phyloP scores from a whole-genome alignment of 2,888 invertebrate genomes.

The Congeria kusceri region DNA sequence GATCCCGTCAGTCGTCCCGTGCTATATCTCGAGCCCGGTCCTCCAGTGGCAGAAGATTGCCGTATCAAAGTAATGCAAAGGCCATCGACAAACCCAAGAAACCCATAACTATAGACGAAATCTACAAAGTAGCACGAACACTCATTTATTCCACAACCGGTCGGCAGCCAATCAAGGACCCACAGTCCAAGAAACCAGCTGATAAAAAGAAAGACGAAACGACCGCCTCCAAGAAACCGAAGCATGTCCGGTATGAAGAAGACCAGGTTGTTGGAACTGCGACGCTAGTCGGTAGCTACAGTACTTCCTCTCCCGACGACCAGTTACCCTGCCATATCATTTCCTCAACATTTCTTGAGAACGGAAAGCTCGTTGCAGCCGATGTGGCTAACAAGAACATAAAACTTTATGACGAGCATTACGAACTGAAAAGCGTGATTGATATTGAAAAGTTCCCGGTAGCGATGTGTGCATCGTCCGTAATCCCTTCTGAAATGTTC shows the following conservation, averaged over 20 bases:
- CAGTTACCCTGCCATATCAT: slow-evolving; percentile 36
- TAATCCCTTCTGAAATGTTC: slow-evolving; percentile 21
- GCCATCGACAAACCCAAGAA: slow-evolving; percentile 7
- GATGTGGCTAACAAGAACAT: slow-evolving; percentile 45
- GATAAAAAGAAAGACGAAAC: not conserved
- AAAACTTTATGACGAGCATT: slow-evolving; percentile 39
- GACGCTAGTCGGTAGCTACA: slow-evolving; percentile 36
- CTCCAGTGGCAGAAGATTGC: not conserved
- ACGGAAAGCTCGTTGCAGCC: slow-evolving; percentile 35
- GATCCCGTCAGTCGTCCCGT: too few relatives aligned
- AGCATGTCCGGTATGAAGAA: slow-evolving; percentile 36
- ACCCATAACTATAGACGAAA: slow-evolving; percentile 2
- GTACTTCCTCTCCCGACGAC: slow-evolving; percentile 24
- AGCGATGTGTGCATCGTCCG: slow-evolving; percentile 34
- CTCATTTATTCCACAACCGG: slow-evolving; percentile 40
- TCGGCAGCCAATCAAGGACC: slow-evolving; percentile 8
- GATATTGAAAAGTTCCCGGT: slow-evolving; percentile 41
- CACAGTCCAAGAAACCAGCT: not conserved
- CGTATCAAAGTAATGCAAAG: not conserved
- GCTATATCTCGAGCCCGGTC: too few relatives aligned
- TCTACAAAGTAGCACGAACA: slow-evolving; percentile 32
- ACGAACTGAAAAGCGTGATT: slow-evolving; percentile 17
- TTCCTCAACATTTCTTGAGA: slow-evolving; percentile 23
- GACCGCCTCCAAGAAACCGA: not conserved
- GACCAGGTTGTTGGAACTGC: slow-evolving; percentile 28